Base-by-base conservation (phyloP, 2,113 vertebrate genomes). In the Callipepla californica region DNA sequence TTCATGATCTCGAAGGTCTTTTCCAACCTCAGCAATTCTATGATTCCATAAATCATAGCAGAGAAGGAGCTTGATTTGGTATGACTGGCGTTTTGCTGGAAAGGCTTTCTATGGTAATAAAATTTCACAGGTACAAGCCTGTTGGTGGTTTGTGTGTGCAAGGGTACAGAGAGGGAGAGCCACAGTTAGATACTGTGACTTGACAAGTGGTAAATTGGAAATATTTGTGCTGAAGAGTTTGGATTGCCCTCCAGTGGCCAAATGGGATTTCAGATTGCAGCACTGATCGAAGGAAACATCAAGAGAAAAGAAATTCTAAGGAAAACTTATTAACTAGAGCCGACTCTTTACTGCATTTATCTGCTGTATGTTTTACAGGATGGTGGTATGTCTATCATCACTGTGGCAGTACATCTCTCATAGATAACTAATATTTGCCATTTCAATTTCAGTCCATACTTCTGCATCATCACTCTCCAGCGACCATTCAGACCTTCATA, bases 231-330 rank as follows among this genome's bases (percentile, higher is more conserved):
- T 66, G 51, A 80, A 58, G 81, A 73, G 51, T 94, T 88, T 75
- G 80, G 68, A 80, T 90, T 88, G 92, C 72, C 72, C 76, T 93
- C 79, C 92, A 85, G 65, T 57, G 82, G 79, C 36, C 70, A 89
- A 85, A 87, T n/a, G 36, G 55, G 30, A 85, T 91, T 91, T 91
- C 72, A 22, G 50, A 70, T 67, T 40, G 16, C 45, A 83, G 63
- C 9, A 11, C 1, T 62, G 45, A 38, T 91, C 50, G 90, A 80
- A 80, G 55, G 13, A 47, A 66, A 47, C 4, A 9, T 18, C 14
- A 83, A 76, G 11, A 81, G 18, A 50, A 80, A 81, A 80, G 6
- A 34, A 53, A 89, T 50, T 34, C 10, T 7, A 62, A 72, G 36
- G 25, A 73, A 80, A 59, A 63, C n/a, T 21, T 7, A 26, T 6